Conservation (phyloP, 2,797 vertebrate genomes). For the Tympanoctomys barrerae region DNA sequence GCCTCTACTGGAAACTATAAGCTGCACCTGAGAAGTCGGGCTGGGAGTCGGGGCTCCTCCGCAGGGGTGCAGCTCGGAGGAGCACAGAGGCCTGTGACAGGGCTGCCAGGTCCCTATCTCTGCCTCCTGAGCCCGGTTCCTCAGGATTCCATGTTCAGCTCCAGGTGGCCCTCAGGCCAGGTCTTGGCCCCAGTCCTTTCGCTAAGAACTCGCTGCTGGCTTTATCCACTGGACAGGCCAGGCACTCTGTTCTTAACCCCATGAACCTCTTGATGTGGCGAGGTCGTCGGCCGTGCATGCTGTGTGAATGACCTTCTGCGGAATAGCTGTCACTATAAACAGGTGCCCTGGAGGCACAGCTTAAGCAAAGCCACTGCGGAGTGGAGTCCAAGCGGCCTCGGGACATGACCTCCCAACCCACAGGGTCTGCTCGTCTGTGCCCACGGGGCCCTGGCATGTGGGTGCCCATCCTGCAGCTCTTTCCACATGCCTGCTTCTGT, state of each 20-base stretch:
- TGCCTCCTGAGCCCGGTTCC: slow-evolving; percentile 22
- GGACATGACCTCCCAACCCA: background rate
- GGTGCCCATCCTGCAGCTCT: background rate
- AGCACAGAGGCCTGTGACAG: background rate
- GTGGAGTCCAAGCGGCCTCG: background rate
- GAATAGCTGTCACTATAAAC: background rate
- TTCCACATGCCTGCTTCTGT: background rate
- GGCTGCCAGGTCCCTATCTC: slow-evolving; percentile 27
- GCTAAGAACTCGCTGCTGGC: slow-evolving; percentile 8
- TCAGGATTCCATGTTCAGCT: background rate
- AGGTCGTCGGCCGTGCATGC: background rate
- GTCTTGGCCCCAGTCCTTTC: background rate
- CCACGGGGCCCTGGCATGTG: background rate
- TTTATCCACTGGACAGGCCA: slow-evolving; percentile 20
- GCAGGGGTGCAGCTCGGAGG: background rate
- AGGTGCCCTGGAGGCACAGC: background rate
- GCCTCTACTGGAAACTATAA: slow-evolving; percentile 51
- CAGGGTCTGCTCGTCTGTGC: background rate
- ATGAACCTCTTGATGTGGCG: slow-evolving; percentile 33
- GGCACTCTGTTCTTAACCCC: slow-evolving; percentile 36
- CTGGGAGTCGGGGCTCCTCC: background rate
- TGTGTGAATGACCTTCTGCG: background rate
- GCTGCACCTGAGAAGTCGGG: background rate
- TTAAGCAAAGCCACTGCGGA: background rate
- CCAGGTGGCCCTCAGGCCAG: background rate